Conservation (phyloP, 2,888 invertebrate genomes). For the Sthenelais limicola region DNA sequence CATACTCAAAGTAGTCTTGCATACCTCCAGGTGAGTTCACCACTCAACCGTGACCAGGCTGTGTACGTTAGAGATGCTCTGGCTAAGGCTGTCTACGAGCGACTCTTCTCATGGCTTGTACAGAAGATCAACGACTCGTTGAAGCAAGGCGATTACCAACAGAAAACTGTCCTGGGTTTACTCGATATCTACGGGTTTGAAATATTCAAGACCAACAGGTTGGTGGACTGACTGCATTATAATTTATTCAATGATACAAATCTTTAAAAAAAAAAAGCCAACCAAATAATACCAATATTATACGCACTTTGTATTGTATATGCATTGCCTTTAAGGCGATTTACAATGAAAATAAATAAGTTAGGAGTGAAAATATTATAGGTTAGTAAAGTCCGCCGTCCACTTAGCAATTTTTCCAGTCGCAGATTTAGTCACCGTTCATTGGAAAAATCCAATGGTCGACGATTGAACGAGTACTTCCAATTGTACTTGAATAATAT, state of each 20-base stretch:
- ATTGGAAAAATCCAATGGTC: too few relatives aligned
- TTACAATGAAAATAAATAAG: too few relatives aligned
- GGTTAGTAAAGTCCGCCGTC: too few relatives aligned
- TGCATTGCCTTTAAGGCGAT: not conserved
- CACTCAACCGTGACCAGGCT: constrained; percentile 84
- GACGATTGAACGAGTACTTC: too few relatives aligned
- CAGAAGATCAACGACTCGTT: constrained; percentile 79
- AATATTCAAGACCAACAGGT: constrained; percentile 91
- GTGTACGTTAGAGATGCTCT: constrained; percentile 91
- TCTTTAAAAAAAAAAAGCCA: not conserved
- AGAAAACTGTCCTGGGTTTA: constrained; percentile 83
- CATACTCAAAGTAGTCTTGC: too few relatives aligned
- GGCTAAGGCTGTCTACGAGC: constrained; percentile 92
- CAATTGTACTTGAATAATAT: too few relatives aligned
- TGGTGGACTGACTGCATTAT: constrained; percentile 37
- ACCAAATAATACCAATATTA: not conserved
- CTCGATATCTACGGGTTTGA: constrained; percentile 96
- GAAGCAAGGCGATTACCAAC: constrained; percentile 36
- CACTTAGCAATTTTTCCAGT: too few relatives aligned
- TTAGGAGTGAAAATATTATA: too few relatives aligned
- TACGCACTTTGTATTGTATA: not conserved
- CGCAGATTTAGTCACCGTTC: too few relatives aligned
- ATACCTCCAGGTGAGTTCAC: constrained; percentile 83
- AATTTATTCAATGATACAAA: not conserved
- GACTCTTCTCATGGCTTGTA: constrained; percentile 93